A percentile compares a stretch with the other conserved stretches of the same genome.
These are phyloP conservation scores for Monoplex corrugatus DNA, from an alignment of 2,888 invertebrate species.

Conservation along the genomic window DNA sequence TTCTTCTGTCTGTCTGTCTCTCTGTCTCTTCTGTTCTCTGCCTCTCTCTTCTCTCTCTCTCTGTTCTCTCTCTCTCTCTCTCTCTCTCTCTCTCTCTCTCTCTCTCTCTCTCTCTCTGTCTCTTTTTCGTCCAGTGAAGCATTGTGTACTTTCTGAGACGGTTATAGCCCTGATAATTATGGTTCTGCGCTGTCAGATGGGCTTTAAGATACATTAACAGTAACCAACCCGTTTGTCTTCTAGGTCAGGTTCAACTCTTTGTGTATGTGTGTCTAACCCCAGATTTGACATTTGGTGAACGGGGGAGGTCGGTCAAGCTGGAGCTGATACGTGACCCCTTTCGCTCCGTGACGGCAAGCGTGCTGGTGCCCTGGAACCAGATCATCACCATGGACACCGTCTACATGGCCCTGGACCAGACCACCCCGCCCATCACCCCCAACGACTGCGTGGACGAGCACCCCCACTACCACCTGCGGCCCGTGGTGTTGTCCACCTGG, in stretches of 20 bases:
- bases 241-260: not conserved
- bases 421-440: constrained; percentile 77
- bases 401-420: constrained; percentile 70
- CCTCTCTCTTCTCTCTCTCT: not conserved
- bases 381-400: constrained; percentile 86
- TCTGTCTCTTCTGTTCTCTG: not conserved
- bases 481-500: constrained; percentile 80
- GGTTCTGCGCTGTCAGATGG: too few species aligned
- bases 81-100: not conserved
- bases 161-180: too few species aligned
- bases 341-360: constrained; percentile 84
- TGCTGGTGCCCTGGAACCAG: constrained; percentile 94
- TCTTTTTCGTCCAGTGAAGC: too few species aligned
- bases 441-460: constrained; percentile 71
- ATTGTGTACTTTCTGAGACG: too few species aligned
- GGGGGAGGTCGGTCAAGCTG: constrained; percentile 98
- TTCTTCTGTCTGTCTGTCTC: not conserved
- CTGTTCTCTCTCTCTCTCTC: not conserved
- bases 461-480: constrained; percentile 76
- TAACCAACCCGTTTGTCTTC: not conserved
- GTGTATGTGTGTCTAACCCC: constrained; percentile 60
- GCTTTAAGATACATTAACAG: too few species aligned
- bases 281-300: constrained; percentile 99
- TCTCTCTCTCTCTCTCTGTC: not conserved
- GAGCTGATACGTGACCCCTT: constrained; percentile 98